Percentiles rank a stretch among this genome's conserved stretches.
phyloP scores from a whole-genome alignment of 2,888 invertebrate genomes.

The Tetropium fuscum region DNA sequence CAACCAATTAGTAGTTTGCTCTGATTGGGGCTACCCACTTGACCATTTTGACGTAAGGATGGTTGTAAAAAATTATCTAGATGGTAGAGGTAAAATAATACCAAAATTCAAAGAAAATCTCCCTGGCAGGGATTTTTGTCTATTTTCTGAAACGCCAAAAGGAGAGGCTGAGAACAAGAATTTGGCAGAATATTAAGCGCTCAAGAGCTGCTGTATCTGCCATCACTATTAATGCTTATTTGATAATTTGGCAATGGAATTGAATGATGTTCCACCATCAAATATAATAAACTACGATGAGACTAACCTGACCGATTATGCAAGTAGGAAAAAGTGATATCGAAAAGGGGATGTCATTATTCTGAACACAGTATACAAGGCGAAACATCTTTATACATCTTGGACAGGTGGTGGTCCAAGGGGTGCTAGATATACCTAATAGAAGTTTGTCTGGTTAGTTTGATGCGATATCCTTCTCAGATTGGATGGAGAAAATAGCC shows the following conservation, averaged over 20 bases:
- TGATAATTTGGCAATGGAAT: conserved; percentile 2
- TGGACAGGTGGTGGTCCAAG: conserved; percentile 16
- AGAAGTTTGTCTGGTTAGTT: conserved; percentile 10
- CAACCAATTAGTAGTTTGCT: conserved; percentile 7
- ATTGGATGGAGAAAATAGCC: too few relatives aligned
- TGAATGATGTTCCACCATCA: not conserved
- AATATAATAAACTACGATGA: too few relatives aligned
- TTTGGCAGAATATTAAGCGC: conserved; percentile 15
- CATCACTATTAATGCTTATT: conserved; percentile 8
- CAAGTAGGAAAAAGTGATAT: too few relatives aligned
- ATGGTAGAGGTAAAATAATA: not conserved
- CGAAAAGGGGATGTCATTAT: too few relatives aligned
- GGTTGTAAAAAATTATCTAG: conserved; percentile 13
- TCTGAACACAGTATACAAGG: not conserved
- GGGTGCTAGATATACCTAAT: conserved; percentile 13
- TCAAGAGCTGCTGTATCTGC: conserved; percentile 9
- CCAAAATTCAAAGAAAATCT: not conserved
- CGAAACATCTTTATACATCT: not conserved
- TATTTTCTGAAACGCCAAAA: not conserved
- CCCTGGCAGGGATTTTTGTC: not conserved
- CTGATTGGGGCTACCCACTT: conserved; percentile 15
- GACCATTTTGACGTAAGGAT: conserved; percentile 21
- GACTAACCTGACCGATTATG: too few relatives aligned
- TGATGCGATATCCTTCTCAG: too few relatives aligned
- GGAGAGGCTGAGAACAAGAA: not conserved